Conservation (phyloP, 2,113 vertebrate genomes). For the Hydropotes inermis region DNA sequence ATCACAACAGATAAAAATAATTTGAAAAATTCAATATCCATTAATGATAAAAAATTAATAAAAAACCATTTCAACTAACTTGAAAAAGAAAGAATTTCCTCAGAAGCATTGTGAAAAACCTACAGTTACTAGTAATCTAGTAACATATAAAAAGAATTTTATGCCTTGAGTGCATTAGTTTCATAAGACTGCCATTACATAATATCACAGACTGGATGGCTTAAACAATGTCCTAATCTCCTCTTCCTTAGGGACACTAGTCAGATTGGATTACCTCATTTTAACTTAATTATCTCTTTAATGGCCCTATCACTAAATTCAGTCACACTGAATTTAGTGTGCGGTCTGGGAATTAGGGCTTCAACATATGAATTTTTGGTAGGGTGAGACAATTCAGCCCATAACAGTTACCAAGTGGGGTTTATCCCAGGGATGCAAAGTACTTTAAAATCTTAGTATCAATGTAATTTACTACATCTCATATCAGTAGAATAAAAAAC, state of each 20-base stretch:
- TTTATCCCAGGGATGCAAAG: not conserved
- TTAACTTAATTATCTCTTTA: not conserved
- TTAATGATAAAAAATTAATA: not conserved
- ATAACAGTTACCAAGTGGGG: not conserved
- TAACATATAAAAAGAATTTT: not conserved
- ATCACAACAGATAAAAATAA: not conserved
- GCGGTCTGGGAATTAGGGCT: not conserved
- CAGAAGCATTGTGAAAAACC: not conserved
- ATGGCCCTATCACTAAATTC: not conserved
- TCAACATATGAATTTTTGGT: not conserved
- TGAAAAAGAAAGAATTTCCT: not conserved
- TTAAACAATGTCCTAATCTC: not conserved
- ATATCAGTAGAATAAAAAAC: not conserved
- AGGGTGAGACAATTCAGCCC: not conserved
- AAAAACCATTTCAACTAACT: not conserved
- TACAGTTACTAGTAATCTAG: not conserved
- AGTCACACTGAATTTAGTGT: not conserved
- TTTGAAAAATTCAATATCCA: not conserved
- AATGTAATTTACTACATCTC: not conserved
- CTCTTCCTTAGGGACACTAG: not conserved
- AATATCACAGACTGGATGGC: not conserved
- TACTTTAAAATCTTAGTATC: not conserved
- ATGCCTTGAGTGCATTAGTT: not conserved
- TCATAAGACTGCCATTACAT: not conserved
- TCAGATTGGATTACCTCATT: not conserved